These are phyloP conservation scores for Alosa alosa DNA, from an alignment of 2,113 vertebrate species.

Conservation along the genomic window DNA sequence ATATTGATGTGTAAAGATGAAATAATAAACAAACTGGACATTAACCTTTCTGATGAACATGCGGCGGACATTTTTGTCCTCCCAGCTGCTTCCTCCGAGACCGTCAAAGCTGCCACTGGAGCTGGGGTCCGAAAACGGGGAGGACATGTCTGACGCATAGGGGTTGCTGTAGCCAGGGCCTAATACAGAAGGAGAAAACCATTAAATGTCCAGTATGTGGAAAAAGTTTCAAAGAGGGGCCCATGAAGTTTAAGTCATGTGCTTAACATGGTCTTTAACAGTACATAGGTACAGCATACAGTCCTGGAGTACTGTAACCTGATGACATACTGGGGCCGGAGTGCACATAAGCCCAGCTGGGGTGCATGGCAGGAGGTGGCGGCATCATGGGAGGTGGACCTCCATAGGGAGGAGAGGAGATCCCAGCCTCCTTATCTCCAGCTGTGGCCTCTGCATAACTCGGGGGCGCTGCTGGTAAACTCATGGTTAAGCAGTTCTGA, in stretches of 20 bases:
- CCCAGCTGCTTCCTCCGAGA: conserved; percentile 44
- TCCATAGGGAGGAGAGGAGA: conserved; percentile 20
- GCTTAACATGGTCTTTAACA: too few relatives aligned
- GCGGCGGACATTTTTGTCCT: conserved; percentile 53
- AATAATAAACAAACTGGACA: neutral
- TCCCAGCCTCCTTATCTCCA: conserved; percentile 43
- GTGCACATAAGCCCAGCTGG: conserved; percentile 49
- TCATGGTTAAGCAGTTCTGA: conserved; percentile 34
- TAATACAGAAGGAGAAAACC: conserved; percentile 18
- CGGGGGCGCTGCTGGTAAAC: conserved; percentile 46
- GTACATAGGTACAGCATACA: neutral
- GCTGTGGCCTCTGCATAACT: conserved; percentile 54
- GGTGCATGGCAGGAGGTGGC: conserved; percentile 43
- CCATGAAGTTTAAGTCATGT: too few relatives aligned
- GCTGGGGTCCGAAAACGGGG: conserved; percentile 50
- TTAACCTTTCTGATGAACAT: conserved; percentile 56
- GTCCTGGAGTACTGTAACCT: neutral
- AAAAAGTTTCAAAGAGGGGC: neutral
- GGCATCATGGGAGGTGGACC: conserved; percentile 34
- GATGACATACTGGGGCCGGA: conserved; percentile 43
- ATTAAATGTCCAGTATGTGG: neutral
- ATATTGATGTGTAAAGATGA: neutral
- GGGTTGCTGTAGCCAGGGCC: conserved; percentile 47
- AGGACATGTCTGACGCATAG: conserved; percentile 46
- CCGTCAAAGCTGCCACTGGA: conserved; percentile 50